Conservation (phyloP, 2,888 invertebrate genomes). For the Pyralis farinalis region DNA sequence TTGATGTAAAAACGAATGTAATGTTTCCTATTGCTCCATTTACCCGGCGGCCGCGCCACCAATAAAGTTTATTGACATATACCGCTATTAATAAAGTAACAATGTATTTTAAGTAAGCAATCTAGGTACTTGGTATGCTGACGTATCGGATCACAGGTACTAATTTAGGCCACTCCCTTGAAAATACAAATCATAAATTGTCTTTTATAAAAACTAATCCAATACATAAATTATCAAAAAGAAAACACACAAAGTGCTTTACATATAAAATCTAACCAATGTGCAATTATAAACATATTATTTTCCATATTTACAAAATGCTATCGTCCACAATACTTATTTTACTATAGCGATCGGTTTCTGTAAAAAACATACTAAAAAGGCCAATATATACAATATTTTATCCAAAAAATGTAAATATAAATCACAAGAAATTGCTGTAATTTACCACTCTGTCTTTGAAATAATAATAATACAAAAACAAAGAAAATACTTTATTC, state of each 20-base stretch:
- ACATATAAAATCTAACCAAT: slow-evolving; percentile 29
- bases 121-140: slow-evolving; percentile 18
- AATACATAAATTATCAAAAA: slow-evolving; percentile 28
- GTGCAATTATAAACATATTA: slow-evolving; percentile 30
- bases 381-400: slow-evolving; percentile 33
- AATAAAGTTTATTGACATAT: too few species aligned
- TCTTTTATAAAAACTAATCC: slow-evolving; percentile 54
- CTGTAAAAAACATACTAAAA: slow-evolving; percentile 12
- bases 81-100: not conserved
- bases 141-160: slow-evolving; percentile 32
- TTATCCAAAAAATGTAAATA: slow-evolving; percentile 25
- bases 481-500: not conserved
- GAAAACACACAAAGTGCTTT: slow-evolving; percentile 40
- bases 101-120: slow-evolving; percentile 23
- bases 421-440: slow-evolving; percentile 26
- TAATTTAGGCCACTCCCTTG: slow-evolving; percentile 27
- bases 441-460: slow-evolving; percentile 9
- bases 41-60: too few species aligned
- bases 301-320: slow-evolving; percentile 43
- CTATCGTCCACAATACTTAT: slow-evolving; percentile 16
- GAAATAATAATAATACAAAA: slow-evolving; percentile 8
- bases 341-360: slow-evolving; percentile 10
- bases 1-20: too few species aligned
- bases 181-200: slow-evolving; percentile 34
- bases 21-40: too few species aligned